These are phyloP conservation scores for Drosophila seclusa DNA, from an alignment of 2,888 invertebrate species.

Conservation along the genomic window DNA sequence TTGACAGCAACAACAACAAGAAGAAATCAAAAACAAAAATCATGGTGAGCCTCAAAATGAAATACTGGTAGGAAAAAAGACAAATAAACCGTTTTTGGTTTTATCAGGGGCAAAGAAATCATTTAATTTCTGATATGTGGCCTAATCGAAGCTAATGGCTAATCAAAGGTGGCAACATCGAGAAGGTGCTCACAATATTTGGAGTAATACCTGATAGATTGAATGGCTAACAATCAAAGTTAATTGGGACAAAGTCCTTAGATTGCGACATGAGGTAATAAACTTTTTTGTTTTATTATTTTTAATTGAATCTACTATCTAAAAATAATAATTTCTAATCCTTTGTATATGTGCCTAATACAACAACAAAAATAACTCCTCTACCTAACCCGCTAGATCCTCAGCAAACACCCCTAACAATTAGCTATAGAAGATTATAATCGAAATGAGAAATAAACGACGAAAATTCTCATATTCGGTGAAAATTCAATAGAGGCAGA, in stretches of 20 bases:
- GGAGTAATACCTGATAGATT: slow-evolving; percentile 32
- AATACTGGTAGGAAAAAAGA: slow-evolving; percentile 5
- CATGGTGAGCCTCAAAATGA: slow-evolving; percentile 64
- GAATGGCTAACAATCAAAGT: slow-evolving; percentile 49
- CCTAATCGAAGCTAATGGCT: slow-evolving; percentile 59
- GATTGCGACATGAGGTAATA: slow-evolving; percentile 12
- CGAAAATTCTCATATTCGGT: slow-evolving; percentile 17
- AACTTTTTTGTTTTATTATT: slow-evolving; percentile 3
- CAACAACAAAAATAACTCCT: background rate
- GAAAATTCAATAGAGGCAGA: slow-evolving; percentile 21
- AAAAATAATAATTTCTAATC: slow-evolving; percentile 34
- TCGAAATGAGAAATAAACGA: slow-evolving; percentile 28
- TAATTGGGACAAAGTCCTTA: slow-evolving; percentile 54
- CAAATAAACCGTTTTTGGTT: slow-evolving; percentile 6
- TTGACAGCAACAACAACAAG: slow-evolving; percentile 30
- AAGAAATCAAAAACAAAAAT: slow-evolving; percentile 51
- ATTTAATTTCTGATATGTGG: slow-evolving; percentile 46
- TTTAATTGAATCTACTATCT: slow-evolving; percentile 10
- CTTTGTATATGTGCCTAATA: background rate
- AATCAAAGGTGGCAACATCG: slow-evolving; percentile 49
- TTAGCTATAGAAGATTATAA: slow-evolving; percentile 45
- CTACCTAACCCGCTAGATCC: background rate
- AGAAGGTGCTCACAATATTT: slow-evolving; percentile 11
- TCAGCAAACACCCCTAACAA: slow-evolving; percentile 30
- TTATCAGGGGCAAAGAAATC: slow-evolving; percentile 32